Base-by-base conservation (phyloP, 2,888 invertebrate species). In the Diaprepes abbreviatus region DNA sequence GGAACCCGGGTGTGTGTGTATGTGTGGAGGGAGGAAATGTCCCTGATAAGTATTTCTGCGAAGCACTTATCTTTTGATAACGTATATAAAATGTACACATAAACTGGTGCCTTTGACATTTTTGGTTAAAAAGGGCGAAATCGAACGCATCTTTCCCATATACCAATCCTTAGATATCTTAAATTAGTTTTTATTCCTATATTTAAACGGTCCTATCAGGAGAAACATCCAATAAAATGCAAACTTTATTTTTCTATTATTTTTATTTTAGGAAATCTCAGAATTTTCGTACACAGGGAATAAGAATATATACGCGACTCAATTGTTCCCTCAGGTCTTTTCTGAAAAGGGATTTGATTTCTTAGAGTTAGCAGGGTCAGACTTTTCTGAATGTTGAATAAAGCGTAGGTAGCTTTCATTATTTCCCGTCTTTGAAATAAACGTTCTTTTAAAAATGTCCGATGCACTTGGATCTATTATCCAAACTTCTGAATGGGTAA, bases 341-440 rank as follows among this genome's bases (percentile, higher is more conserved):
- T 16, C 64, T 69, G 50, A 69, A 69, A 24, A 59, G 31, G 45
- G 57, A 69, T 69, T 69, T 69, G 69, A 69, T 69, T 69, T 59
- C 64, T 64, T 64, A 59, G 59, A 69, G 45, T 64, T 59, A 36
- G 14, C 35, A 36, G 57, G 64, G 59, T 54, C 58, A 43, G 69
- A 58, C 64, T 64, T 54, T 59, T 40, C 43, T 52, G 57, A 69
- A 69, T 69, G 58, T 59, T 54, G 59, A 52, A 64, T 69, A 54
- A 58, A 69, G 58, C 64, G 54, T 54, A 57, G 31, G 54, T 54
- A 57, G 33, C 52, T 65, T 67, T 43, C 28, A 59, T 69, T 58
- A 63, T 33, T 55, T 58, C 54, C 31, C 6, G 17, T 21, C 50
- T 43, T n/a, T 19, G 36, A 59, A 57, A 59, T 52, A 38, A 69